phyloP scores from a whole-genome alignment of 2,797 vertebrate genomes.

The Emydoidea blandingii region DNA sequence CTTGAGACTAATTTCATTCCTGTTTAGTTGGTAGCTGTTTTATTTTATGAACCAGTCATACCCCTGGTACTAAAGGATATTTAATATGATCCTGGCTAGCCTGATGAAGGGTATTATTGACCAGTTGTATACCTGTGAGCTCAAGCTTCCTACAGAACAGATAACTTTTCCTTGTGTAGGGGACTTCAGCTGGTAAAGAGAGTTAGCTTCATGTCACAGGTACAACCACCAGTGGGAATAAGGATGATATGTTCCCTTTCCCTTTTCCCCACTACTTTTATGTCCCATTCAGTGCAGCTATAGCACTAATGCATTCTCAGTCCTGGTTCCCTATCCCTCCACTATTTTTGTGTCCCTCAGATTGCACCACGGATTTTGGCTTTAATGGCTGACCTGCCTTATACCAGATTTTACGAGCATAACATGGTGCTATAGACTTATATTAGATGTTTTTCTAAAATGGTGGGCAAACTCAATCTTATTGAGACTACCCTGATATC shows the following conservation, averaged over 20 bases:
- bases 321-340: not conserved
- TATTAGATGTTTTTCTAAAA: not conserved
- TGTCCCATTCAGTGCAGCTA: not conserved
- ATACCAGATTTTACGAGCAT: not conserved
- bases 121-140: not conserved
- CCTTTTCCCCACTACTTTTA: not conserved
- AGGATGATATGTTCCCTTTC: not conserved
- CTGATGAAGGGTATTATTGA: not conserved
- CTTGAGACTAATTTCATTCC: not conserved
- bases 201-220: not conserved
- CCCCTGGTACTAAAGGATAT: not conserved
- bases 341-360: not conserved
- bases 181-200: not conserved
- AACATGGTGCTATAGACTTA: not conserved
- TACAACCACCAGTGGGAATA: not conserved
- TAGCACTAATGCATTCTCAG: not conserved
- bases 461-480: not conserved
- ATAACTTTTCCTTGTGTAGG: not conserved
- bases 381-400: not conserved
- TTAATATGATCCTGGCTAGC: not conserved
- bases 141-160: not conserved
- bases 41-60: not conserved
- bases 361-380: not conserved
- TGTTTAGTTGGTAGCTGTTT: too few relatives aligned
- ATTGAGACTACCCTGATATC: not conserved